A percentile compares a stretch with the other conserved stretches of the same genome.
phyloP scores from a whole-genome alignment of 2,113 vertebrate species.

The Eleginops maclovinus region DNA sequence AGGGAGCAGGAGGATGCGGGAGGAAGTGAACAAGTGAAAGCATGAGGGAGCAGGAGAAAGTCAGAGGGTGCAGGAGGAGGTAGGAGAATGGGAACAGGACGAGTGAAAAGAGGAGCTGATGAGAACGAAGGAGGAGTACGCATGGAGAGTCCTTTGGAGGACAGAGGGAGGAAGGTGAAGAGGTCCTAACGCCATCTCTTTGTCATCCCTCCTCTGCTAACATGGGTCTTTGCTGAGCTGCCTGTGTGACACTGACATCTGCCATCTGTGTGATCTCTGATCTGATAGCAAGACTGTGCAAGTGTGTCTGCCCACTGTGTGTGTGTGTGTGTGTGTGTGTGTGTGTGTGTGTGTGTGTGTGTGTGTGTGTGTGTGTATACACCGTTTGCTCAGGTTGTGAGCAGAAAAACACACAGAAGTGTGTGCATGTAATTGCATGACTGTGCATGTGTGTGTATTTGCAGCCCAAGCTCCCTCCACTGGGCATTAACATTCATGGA shows the following conservation, averaged over 20 bases:
- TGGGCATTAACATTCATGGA: conserved; percentile 86
- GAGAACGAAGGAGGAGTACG: background rate
- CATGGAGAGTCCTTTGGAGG: background rate
- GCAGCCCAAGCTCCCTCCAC: conserved; percentile 59
- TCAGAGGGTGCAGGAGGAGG: background rate
- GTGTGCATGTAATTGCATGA: conserved; percentile 59
- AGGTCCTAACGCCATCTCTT: background rate
- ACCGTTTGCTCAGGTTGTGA: conserved; percentile 38
- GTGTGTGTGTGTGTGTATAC: conserved; percentile 27
- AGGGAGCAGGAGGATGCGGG: too few relatives aligned
- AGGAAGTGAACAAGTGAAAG: background rate
- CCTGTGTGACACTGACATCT: conserved; percentile 54
- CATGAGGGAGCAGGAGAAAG: background rate
- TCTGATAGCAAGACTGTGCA: conserved; percentile 46
- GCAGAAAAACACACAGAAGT: conserved; percentile 49
- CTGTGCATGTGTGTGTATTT: conserved; percentile 18
- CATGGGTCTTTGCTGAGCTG: conserved; percentile 41
- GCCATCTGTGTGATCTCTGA: conserved; percentile 71
- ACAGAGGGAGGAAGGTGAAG: background rate
- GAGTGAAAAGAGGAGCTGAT: background rate
- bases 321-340: conserved; percentile 11
- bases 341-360: conserved; percentile 8
- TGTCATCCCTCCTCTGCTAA: conserved; percentile 9
- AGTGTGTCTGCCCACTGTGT: conserved; percentile 11
- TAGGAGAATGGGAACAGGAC: background rate